A percentile compares a stretch with the other conserved stretches of the same genome.
phyloP scores from a whole-genome alignment of 2,113 vertebrate species.

The Lagopus muta region DNA sequence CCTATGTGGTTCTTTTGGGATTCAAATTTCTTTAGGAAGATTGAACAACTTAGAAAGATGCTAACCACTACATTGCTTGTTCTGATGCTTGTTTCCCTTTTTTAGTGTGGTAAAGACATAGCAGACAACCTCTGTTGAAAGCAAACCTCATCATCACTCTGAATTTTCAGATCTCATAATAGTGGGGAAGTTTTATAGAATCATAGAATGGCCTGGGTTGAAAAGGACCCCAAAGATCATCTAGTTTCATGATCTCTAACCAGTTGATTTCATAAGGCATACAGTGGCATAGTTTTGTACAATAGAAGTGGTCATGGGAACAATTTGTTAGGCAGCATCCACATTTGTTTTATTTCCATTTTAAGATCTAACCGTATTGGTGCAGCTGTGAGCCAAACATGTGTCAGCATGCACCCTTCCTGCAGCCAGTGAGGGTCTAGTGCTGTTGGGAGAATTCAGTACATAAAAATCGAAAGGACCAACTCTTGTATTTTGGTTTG shows the following conservation, averaged over 20 bases:
- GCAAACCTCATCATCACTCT: not conserved
- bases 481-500: not conserved
- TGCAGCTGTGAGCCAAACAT: not conserved
- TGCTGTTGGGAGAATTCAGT: not conserved
- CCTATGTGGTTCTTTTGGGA: not conserved
- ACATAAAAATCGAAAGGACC: not conserved
- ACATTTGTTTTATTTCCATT: not conserved
- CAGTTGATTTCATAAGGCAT: not conserved
- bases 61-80: not conserved
- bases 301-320: not conserved
- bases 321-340: not conserved
- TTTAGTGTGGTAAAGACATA: not conserved
- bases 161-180: slow-evolving; percentile 9
- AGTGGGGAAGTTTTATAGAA: not conserved
- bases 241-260: not conserved
- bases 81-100: not conserved
- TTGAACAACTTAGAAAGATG: not conserved
- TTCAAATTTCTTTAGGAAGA: not conserved
- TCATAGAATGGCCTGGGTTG: too few species aligned
- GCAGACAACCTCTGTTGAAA: not conserved
- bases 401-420: not conserved
- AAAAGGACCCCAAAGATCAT: too few species aligned
- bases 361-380: not conserved
- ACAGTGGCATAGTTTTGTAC: not conserved
- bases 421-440: not conserved